Conservation (phyloP, 2,888 invertebrate species). For the Andrena chrysosceles region DNA sequence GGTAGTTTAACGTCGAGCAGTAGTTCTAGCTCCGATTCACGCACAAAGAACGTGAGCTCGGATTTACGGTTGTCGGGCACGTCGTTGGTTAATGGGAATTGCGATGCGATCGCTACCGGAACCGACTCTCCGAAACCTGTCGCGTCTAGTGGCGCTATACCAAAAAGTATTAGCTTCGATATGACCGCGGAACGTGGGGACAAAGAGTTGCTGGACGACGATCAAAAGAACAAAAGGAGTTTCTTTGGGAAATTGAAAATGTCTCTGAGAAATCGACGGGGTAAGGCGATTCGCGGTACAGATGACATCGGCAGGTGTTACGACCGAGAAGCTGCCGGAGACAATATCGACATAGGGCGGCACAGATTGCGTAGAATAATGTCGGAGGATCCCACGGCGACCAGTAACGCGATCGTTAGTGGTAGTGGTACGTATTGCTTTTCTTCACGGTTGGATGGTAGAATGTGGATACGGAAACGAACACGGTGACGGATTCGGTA, state of each 20-base stretch:
- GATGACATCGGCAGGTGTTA: slow-evolving; percentile 83
- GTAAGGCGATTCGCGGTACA: slow-evolving; percentile 85
- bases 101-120: slow-evolving; percentile 71
- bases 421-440: slow-evolving; percentile 66
- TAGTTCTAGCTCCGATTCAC: slow-evolving; percentile 85
- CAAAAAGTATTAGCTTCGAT: slow-evolving; percentile 96
- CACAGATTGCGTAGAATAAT: slow-evolving; percentile 82
- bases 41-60: slow-evolving; percentile 72
- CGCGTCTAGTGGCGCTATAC: slow-evolving; percentile 93
- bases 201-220: slow-evolving; percentile 87
- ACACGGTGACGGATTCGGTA: too few species aligned
- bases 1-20: slow-evolving; percentile 87
- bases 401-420: slow-evolving; percentile 70
- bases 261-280: slow-evolving; percentile 88
- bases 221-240: slow-evolving; percentile 87
- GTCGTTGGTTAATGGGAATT: slow-evolving; percentile 62
- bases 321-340: slow-evolving; percentile 78
- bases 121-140: slow-evolving; percentile 73
- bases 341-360: slow-evolving; percentile 75
- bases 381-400: slow-evolving; percentile 83
- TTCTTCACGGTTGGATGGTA: background rate
- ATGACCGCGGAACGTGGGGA: slow-evolving; percentile 94
- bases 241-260: slow-evolving; percentile 91
- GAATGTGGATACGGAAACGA: too few species aligned
- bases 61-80: slow-evolving; percentile 73